Evolutionary conservation across 2,113 vertebrate genomes (phyloP).

Genomic region (Planiliza haematocheilus): DNA sequence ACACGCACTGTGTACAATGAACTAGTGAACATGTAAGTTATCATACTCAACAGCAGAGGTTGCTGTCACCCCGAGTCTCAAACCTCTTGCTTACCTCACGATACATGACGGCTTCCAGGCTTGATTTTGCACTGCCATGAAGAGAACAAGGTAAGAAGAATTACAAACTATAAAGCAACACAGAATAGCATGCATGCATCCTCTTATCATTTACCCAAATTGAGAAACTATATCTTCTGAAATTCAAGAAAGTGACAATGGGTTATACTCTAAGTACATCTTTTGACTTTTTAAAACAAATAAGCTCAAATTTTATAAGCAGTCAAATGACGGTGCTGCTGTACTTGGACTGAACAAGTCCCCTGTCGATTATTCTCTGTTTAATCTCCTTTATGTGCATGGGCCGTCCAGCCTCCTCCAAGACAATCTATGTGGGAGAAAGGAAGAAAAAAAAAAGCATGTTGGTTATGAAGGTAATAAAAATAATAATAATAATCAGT

Average conservation of each 20-base stretch:
- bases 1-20: slow-evolving; percentile 13
- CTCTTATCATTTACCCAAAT: not conserved
- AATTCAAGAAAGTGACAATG: not conserved
- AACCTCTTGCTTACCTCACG: slow-evolving; percentile 81
- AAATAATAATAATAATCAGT: not conserved
- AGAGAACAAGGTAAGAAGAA: slow-evolving; percentile 14
- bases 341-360: slow-evolving; percentile 87
- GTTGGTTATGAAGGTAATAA: not conserved
- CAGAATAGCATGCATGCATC: not conserved
- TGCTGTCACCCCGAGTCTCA: slow-evolving; percentile 37
- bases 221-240: not conserved
- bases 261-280: not conserved
- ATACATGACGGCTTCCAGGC: slow-evolving; percentile 87
- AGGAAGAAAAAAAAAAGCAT: not conserved
- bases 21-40: slow-evolving; percentile 34
- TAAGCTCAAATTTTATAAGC: not conserved
- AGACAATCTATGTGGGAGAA: slow-evolving; percentile 77
- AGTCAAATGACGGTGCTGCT: not conserved
- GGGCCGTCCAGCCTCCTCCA: slow-evolving; percentile 85
- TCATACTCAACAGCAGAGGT: slow-evolving; percentile 52
- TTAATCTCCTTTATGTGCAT: slow-evolving; percentile 90
- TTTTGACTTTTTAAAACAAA: not conserved
- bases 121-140: slow-evolving; percentile 84
- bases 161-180: not conserved
- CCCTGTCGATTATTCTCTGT: slow-evolving; percentile 85